phyloP scores from a whole-genome alignment of 2,888 invertebrate genomes.

The Drosophila bunnanda region DNA sequence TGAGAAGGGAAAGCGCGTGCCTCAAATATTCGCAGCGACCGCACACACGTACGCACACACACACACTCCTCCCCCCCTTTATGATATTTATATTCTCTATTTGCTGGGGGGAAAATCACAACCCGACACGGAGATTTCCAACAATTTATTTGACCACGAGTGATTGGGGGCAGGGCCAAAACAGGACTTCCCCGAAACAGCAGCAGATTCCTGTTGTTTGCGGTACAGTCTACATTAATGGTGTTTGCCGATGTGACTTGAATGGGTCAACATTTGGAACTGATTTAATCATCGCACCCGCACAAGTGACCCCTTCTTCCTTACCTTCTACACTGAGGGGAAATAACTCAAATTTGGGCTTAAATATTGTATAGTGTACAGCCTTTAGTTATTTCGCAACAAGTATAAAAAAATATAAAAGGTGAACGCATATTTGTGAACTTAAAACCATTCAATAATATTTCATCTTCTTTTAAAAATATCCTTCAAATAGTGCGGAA shows the following conservation, averaged over 20 bases:
- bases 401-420: too few relatives aligned
- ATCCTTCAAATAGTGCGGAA: too few relatives aligned
- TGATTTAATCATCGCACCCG: conserved; percentile 32
- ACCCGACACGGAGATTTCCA: conserved; percentile 17
- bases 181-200: not conserved
- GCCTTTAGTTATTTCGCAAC: too few relatives aligned
- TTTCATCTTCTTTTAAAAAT: too few relatives aligned
- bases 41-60: conserved; percentile 15
- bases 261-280: conserved; percentile 10
- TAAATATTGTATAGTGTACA: too few relatives aligned
- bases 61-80: too few relatives aligned
- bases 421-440: too few relatives aligned
- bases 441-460: too few relatives aligned
- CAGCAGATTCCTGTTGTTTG: conserved; percentile 22
- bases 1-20: conserved; percentile 11
- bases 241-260: conserved; percentile 32
- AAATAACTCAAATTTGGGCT: too few relatives aligned
- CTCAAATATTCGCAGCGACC: conserved; percentile 22
- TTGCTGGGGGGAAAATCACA: conserved; percentile 11
- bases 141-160: conserved; percentile 9
- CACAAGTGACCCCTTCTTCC: not conserved
- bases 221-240: conserved; percentile 31
- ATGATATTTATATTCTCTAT: not conserved
- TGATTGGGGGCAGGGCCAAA: not conserved
- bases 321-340: not conserved